phyloP scores from a whole-genome alignment of 2,113 vertebrate genomes.

The Strix aluco region DNA sequence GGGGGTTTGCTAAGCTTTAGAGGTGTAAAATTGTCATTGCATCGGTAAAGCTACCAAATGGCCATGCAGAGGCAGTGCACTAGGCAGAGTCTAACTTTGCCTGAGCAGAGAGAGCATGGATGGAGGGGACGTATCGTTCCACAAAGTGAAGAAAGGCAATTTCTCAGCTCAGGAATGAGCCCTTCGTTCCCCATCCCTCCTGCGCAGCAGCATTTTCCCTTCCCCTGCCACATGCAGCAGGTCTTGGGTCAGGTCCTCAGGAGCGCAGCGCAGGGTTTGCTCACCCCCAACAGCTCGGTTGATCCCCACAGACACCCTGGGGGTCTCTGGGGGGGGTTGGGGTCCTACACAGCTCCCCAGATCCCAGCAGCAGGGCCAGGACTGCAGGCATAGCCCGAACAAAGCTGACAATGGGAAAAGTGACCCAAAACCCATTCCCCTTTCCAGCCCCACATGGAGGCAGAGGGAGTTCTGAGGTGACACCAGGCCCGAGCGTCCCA shows the following conservation, averaged over 20 bases:
- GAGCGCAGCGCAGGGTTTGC: fast-evolving
- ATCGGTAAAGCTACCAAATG: neutral
- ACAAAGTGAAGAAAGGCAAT: neutral
- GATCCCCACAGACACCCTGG: neutral
- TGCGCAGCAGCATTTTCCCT: neutral
- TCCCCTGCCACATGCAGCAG: fast-evolving
- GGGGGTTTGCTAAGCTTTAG: neutral
- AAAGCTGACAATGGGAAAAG: fast-evolving
- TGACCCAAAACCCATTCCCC: fast-evolving
- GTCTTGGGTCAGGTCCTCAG: neutral
- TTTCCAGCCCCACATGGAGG: fast-evolving
- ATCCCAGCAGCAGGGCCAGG: neutral
- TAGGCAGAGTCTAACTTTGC: neutral
- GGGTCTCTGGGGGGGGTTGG: fast-evolving
- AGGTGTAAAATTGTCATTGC: neutral
- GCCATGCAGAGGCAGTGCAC: fast-evolving
- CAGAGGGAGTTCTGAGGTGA: neutral
- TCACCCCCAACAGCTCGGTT: fast-evolving
- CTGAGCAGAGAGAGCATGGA: neutral
- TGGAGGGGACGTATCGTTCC: neutral
- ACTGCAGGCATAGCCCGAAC: fast-evolving
- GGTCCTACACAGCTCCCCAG: neutral
- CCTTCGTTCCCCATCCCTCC: neutral
- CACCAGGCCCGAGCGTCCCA: neutral
- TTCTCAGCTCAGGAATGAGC: neutral